Base-by-base conservation (phyloP, 1,140 invertebrate genomes). In the Solenopsis invicta region DNA sequence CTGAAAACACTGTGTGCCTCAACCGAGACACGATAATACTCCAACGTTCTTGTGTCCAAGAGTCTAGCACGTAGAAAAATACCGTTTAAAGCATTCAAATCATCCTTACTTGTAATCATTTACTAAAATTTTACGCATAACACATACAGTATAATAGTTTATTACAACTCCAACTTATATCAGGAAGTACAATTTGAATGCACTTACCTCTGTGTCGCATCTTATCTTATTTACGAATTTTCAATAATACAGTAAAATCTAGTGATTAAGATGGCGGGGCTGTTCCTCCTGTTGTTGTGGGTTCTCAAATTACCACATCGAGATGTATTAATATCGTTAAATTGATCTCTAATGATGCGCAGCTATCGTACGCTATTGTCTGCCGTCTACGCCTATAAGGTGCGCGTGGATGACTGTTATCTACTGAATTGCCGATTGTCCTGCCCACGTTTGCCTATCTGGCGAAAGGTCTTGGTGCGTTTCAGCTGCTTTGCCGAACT, bases 341-440 rank as follows among this genome's bases (percentile, higher is more conserved):
- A 69, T 69, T 45, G 37, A 45, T 77, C 41, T 56, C 13, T 24
- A 24, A 48, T 59, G 21, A 61, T 48, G 56, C 41, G 48, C 37
- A 29, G 37, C 29, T 34, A 61, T 61, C 74, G 21, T 62, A 61
- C 56, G 6, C 16, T 10, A 45, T 50, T 52, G 29, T 74, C 12
- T 52, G 48, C n/a, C 45, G 41, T 21, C 48, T 54, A 54, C n/a
- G n/a, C 48, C 12, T 69, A 13, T 41, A 67, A 80, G 45, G 48
- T 41, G 52, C 52, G 66, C 48, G 41, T 29, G 12, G 59, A 78
- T 34, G 18, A 84, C 52, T 77, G 71, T 95, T 94, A 96, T 94
- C 96, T 94, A 5, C 92, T 85, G 92, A 96, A 96, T 90, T 96
- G 96, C 86, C 95, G 91, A 54, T 85, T 94, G 80, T 96, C 95